Evolutionary conservation across 2,888 invertebrate genomes (phyloP).

Genomic region (Cosmopolites sordidus): DNA sequence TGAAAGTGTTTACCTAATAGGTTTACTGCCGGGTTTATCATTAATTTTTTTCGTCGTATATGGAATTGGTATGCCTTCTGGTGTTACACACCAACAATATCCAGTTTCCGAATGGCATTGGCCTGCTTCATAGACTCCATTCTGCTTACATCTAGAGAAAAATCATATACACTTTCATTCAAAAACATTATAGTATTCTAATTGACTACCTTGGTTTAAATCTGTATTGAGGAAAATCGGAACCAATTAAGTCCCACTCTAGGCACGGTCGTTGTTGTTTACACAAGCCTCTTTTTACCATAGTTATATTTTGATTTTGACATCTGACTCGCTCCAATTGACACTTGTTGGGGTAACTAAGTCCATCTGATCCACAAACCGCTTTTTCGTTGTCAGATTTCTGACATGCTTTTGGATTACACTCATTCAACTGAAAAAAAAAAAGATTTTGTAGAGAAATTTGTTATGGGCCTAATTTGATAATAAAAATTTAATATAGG

Average conservation of each 20-base stretch:
- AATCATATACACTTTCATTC: background rate
- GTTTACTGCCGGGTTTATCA: conserved; percentile 18
- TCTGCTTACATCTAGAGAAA: conserved; percentile 20
- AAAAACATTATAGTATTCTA: background rate
- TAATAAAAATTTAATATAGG: no score
- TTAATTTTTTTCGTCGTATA: conserved; percentile 58
- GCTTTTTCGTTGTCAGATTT: conserved; percentile 45
- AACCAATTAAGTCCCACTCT: conserved; percentile 32
- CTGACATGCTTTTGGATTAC: conserved; percentile 43
- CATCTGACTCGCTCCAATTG: conserved; percentile 75
- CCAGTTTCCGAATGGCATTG: conserved; percentile 78
- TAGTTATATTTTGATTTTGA: conserved; percentile 64
- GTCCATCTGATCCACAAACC: conserved; percentile 76
- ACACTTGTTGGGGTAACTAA: conserved; percentile 78
- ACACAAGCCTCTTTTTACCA: conserved; percentile 72
- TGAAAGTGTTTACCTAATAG: conserved; percentile 19
- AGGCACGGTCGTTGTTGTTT: conserved; percentile 54
- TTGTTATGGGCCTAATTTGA: no score
- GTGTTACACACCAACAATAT: conserved; percentile 66
- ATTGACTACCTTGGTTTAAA: conserved; percentile 19
- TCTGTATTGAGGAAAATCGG: conserved; percentile 23
- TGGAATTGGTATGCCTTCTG: conserved; percentile 75
- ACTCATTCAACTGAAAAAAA: conserved; percentile 26
- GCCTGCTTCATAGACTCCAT: conserved; percentile 75
- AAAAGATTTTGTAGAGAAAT: background rate